Evolutionary conservation across 2,113 vertebrate species (phyloP), one percentile per base, ranked within the genome.

Genomic region (Malurus melanocephalus): DNA sequence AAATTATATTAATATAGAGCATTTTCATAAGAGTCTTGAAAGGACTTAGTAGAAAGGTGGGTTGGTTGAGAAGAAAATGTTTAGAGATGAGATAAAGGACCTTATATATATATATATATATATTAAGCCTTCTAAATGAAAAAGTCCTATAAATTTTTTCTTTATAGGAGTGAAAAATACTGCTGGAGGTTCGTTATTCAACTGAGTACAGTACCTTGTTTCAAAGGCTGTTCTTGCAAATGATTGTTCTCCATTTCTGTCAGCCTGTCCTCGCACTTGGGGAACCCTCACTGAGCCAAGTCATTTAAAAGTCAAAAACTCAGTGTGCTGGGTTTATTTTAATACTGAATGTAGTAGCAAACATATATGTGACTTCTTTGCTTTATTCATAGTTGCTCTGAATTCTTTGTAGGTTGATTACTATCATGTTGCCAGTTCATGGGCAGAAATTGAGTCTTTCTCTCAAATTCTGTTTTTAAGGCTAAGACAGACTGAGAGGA

Each of bases 271-370:
- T 87, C 65, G 16, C 67, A 57, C 80, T 68, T 78, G 43, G 55
- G 32, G 67, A 57, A 84, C 79, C 82, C 91, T 95, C 76, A 78
- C 92, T 86, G 89, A 90, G 89, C 88, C 4, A 19, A 80, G 79
- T 89, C 72, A 94, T 94, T 97, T 97, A 90, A 93, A 97, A 97
- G 83, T 96, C 73, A 95, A 94, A 92, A 94, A 32, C 46, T 69
- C 66, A 85, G 49, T 57, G 71, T 19, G 12, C 53, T 48, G n/a
- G 14, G 38, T 9, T 8, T 59, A 28, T 28, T 23, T 46, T 4
- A 43, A 26, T 6, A 16, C 59, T 93, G 79, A 21, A 45, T 90
- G 67, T 86, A 94, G 88, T 65, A 92, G 76, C 74, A 91, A 91
- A 88, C 26, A 48, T 24, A 48, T 61, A 16, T 77, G 51, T 62